phyloP scores from a whole-genome alignment of 2,888 invertebrate species.

The Gerris lacustris region DNA sequence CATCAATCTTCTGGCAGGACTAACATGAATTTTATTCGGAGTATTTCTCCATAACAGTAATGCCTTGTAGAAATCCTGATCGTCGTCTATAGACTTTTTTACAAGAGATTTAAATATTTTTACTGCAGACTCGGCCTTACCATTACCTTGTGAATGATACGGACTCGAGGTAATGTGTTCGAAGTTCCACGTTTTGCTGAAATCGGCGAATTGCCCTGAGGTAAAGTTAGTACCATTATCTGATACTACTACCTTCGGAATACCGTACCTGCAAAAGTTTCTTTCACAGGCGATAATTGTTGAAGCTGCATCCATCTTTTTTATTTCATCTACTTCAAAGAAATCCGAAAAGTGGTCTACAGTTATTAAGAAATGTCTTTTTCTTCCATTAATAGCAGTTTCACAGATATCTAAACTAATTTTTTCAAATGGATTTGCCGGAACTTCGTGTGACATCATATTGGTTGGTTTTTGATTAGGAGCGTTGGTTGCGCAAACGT shows the following conservation, averaged over 20 bases:
- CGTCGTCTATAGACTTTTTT: background rate
- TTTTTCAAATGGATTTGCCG: background rate
- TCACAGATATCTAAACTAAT: background rate
- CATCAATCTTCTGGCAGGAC: background rate
- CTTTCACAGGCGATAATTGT: constrained; percentile 5
- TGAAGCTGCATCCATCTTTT: background rate
- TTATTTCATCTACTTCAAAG: background rate
- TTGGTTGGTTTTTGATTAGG: background rate
- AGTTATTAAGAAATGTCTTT: background rate
- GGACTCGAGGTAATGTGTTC: constrained; percentile 13
- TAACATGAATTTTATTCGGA: background rate
- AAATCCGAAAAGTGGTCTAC: background rate
- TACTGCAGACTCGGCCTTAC: background rate
- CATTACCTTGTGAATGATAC: constrained; percentile 17
- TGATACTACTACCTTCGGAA: constrained; percentile 4
- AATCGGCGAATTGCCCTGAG: constrained; percentile 9
- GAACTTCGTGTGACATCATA: background rate
- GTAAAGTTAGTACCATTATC: constrained; percentile 13
- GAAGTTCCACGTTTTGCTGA: constrained; percentile 13
- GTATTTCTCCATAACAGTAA: background rate
- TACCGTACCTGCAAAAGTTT: constrained; percentile 13
- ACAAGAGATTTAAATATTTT: background rate
- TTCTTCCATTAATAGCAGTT: background rate
- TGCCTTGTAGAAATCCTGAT: background rate
- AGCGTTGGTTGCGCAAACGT: background rate